Evolutionary conservation across 1,140 invertebrate species (phyloP).

Genomic region (Melanaphis sacchari): DNA sequence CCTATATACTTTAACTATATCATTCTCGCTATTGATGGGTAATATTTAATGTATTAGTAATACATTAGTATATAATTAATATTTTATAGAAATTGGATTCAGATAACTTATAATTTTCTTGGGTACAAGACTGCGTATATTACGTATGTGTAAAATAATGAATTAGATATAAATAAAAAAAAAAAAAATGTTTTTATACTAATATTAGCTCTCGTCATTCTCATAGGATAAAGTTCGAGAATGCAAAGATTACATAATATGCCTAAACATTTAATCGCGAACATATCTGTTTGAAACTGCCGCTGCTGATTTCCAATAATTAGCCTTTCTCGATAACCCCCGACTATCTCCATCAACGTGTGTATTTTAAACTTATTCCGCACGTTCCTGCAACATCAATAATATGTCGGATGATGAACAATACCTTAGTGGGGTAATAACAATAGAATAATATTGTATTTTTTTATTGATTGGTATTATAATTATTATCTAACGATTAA

Average conservation of each 20-base stretch:
- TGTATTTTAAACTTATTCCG: not conserved
- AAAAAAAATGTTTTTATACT: not conserved
- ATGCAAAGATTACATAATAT: not conserved
- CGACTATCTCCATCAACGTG: not conserved
- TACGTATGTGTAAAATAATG: not conserved
- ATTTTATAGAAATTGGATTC: not conserved
- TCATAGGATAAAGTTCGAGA: not conserved
- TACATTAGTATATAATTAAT: constrained; percentile 12
- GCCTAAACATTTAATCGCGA: not conserved
- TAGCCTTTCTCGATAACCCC: not conserved
- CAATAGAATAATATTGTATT: not conserved
- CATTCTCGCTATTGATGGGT: not conserved
- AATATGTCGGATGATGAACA: not conserved
- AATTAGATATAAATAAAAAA: too few relatives aligned
- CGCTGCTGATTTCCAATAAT: not conserved
- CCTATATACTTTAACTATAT: not conserved
- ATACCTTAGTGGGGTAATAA: not conserved
- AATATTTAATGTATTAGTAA: not conserved
- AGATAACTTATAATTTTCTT: not conserved
- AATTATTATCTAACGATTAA: not conserved
- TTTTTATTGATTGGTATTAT: not conserved
- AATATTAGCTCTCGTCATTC: not conserved
- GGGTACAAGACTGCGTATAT: not conserved
- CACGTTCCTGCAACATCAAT: not conserved
- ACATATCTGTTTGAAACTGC: not conserved